These are phyloP conservation scores for Ichneumon xanthorius DNA, from an alignment of 2,888 invertebrate genomes.

Conservation along the genomic window DNA sequence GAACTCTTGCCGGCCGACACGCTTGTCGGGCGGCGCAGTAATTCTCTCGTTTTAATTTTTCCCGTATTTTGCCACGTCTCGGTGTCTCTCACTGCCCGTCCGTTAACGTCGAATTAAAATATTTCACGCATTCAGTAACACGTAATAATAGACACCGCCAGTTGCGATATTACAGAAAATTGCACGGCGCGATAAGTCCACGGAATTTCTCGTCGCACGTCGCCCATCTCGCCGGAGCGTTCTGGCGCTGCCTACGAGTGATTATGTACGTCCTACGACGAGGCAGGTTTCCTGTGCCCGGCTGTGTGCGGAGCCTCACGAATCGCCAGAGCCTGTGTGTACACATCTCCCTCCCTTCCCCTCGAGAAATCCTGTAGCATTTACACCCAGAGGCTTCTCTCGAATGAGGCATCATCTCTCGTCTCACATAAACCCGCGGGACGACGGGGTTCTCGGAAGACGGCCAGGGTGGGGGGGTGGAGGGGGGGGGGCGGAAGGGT, in stretches of 20 bases:
- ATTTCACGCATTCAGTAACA: neutral
- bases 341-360: neutral
- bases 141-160: neutral
- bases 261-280: constrained; percentile 63
- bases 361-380: constrained; percentile 31
- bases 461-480: too few relatives aligned
- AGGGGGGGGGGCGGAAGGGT: neutral
- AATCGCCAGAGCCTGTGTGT: constrained; percentile 7
- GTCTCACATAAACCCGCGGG: neutral
- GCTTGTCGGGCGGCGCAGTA: neutral
- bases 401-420: constrained; percentile 35
- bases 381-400: constrained; percentile 34
- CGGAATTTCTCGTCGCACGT: constrained; percentile 37
- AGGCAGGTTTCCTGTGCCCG: constrained; percentile 63
- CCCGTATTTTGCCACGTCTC: neutral
- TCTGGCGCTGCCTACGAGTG: constrained; percentile 46
- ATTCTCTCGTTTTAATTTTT: constrained; percentile 21
- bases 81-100: neutral
- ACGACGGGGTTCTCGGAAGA: neutral
- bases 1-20: neutral
- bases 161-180: constrained; percentile 16
- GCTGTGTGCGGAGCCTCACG: constrained; percentile 1
- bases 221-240: constrained; percentile 37
- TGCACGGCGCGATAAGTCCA: constrained; percentile 38
- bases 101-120: constrained; percentile 29